Evolutionary conservation across 2,113 vertebrate species (phyloP).

Genomic region (Leuciscus idus): DNA sequence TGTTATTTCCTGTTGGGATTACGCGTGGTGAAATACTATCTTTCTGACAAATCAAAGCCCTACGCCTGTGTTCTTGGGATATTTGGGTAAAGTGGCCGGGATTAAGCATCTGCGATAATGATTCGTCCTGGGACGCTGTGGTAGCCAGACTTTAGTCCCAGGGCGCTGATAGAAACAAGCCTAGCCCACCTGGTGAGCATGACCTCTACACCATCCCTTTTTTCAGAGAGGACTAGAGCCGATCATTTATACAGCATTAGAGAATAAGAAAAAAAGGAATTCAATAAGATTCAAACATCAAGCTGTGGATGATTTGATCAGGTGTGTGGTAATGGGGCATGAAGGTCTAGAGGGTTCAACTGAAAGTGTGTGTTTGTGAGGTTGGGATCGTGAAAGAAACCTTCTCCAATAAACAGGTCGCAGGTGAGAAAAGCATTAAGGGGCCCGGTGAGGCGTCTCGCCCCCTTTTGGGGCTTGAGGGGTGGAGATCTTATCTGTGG

Average conservation of each 20-base stretch:
- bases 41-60: conserved; percentile 34
- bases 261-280: neutral
- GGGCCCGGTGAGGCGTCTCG: neutral
- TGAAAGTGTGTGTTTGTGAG: neutral
- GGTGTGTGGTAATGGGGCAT: conserved; percentile 34
- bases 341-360: neutral
- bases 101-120: conserved; percentile 48
- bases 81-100: conserved; percentile 28
- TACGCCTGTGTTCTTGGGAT: conserved; percentile 27
- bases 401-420: neutral
- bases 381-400: neutral
- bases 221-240: neutral
- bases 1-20: conserved; percentile 41
- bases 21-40: conserved; percentile 43
- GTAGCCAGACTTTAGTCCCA: conserved; percentile 21
- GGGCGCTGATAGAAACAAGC: conserved; percentile 13
- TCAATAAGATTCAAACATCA: neutral
- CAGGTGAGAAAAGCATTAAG: conserved; percentile 55
- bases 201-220: conserved; percentile 24
- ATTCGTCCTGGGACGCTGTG: conserved; percentile 32
- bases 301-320: conserved; percentile 26
- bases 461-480: neutral
- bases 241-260: neutral
- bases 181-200: conserved; percentile 32
- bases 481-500: conserved; percentile 6